Base-by-base conservation (phyloP, 1,140 invertebrate genomes). In the Drosophila asahinai region DNA sequence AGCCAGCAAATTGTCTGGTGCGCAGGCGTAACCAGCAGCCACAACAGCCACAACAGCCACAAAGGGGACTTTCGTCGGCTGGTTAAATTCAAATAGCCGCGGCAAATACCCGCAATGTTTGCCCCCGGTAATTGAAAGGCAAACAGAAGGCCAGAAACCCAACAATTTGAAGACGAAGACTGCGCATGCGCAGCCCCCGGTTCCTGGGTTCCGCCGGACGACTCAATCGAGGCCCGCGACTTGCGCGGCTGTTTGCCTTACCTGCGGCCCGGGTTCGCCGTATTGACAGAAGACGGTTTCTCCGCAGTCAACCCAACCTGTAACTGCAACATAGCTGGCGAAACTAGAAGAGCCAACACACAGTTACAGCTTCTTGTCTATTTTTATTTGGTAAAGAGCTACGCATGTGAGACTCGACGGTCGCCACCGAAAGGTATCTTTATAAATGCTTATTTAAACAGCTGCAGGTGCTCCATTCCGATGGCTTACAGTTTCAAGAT, bases 361-460 rank as follows among this genome's bases (percentile, higher is more conserved):
- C 81, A 84, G 77, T 84, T 84, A 72, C 81, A 84, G 81, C 81
- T 84, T 84, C 81, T 84, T 84, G 82, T 86, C 77, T 84, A 84
- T 84, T 81, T 74, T 66, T 84, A 47, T 84, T 84, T 77, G 78
- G 75, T 84, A 78, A 84, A 84, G 72, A 84, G 64, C 67, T 49
- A 77, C 64, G 40, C 51, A 55, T 77, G 75, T 42, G 51, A 42
- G 55, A 67, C 48, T 45, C 9, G 5, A 1, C 15, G 22, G 30
- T 45, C 22, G 11, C 52, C 17, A 58, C 30, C 47, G 40, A 70
- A 60, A 57, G 64, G 19, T 62, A 62, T 22, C 47, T 52, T 22
- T 54, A 36, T 36, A 33, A 48, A 48, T 67, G 49, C 40, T 47
- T 73, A 33, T 60, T 71, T 71, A 66, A 49, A 70, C 70, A 73